Evolutionary conservation across 2,888 invertebrate genomes (phyloP).

Genomic region (Orthonevra nobilis): DNA sequence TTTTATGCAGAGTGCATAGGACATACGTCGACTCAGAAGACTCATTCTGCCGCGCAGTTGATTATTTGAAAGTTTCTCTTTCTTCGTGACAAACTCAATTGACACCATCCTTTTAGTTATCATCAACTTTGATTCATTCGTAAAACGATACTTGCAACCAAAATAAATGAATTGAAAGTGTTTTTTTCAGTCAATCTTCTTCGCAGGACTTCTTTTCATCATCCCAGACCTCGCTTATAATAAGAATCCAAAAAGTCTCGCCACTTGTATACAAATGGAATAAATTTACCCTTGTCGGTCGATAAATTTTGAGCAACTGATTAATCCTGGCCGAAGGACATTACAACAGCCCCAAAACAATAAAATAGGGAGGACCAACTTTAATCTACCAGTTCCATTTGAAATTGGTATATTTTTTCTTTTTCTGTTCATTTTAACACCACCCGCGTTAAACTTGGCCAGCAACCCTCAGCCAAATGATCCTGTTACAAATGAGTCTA

Average conservation of each 20-base stretch:
- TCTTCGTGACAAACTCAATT: no score
- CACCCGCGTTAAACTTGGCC: neutral
- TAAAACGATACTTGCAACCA: no score
- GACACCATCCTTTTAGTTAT: no score
- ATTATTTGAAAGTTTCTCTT: no score
- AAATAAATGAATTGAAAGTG: no score
- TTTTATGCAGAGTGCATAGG: no score
- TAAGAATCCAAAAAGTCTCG: neutral
- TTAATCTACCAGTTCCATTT: neutral
- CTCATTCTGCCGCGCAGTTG: no score
- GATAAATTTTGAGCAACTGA: constrained; percentile 74
- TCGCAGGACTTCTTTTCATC: no score
- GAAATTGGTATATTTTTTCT: neutral
- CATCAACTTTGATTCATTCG: no score
- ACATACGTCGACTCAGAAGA: no score
- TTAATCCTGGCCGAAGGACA: constrained; percentile 71
- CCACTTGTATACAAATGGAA: constrained; percentile 60
- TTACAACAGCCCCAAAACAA: constrained; percentile 10
- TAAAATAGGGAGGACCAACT: constrained; percentile 15
- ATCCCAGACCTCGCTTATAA: no score
- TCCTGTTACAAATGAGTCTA: constrained; percentile 27
- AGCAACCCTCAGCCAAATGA: neutral
- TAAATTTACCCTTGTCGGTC: constrained; percentile 74
- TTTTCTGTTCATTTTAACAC: neutral
- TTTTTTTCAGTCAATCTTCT: no score